Evolutionary conservation across 2,888 invertebrate genomes (phyloP), one percentile per base, ranked within the genome.

Genomic region (Melanostoma scalare): DNA sequence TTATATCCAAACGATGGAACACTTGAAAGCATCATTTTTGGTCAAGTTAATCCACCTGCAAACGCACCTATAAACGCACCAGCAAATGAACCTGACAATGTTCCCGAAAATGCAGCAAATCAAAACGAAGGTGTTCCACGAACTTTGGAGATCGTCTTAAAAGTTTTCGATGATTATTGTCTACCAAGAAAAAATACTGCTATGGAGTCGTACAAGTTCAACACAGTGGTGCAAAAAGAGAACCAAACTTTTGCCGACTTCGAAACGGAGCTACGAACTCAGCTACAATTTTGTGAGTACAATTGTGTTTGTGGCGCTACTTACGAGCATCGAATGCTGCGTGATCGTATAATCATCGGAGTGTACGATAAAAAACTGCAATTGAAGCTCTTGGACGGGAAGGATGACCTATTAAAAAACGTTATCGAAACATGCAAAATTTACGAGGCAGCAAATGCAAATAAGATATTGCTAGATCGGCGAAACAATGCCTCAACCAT

Each of bases 131-230:
- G 8, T 5, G 42, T 3, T 42, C 6, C 5, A 8, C 42, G 8
- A 42, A 77, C 69, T 40, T 40, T 77, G 35, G 50, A 77, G 3
- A 20, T 36, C 10, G 58, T 78, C 9, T 44, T 78, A 10, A 40
- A 53, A 20, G 44, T 36, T 56, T 78, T 78, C 55, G 73, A 78
- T 50, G 33, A 63, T 20, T 20, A 20, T 20, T 20, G 20, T 20
- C 20, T 20, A 20, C 20, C 20, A 20, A 20, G 20, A 20, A 69
- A 56, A 35, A 69, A 69, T 46, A 30, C 46, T n/a, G 46, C 69
- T 2, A 56, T 72, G 52, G 50, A 72, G 60, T 61, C 72, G 5
- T 72, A 60, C 44, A 72, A 61, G 30, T 61, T 72, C 4, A 72
- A 61, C 38, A 60, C 31, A 3, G 42, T 58, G 8, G 30, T 2